phyloP scores from a whole-genome alignment of 2,888 invertebrate species.

The Lithophane leautieri region DNA sequence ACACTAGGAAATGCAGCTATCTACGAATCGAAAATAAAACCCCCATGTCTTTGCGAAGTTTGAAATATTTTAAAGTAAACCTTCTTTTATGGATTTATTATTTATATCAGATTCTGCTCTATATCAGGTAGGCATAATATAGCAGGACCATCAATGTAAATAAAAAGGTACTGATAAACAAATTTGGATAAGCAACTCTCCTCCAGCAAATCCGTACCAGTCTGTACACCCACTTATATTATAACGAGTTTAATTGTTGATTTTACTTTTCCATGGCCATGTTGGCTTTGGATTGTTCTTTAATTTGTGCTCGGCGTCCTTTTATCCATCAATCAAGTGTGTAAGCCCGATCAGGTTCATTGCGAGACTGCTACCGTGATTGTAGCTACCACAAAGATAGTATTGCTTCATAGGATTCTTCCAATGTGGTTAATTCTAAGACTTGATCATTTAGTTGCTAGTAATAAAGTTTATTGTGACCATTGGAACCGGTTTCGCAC shows the following conservation, averaged over 20 bases:
- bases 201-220: slow-evolving; percentile 38
- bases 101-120: neutral
- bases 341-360: slow-evolving; percentile 73
- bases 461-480: slow-evolving; percentile 62
- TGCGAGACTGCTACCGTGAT: slow-evolving; percentile 63
- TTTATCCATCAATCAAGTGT: slow-evolving; percentile 86
- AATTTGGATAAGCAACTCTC: slow-evolving; percentile 19
- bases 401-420: slow-evolving; percentile 64
- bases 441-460: slow-evolving; percentile 51
- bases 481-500: slow-evolving; percentile 59
- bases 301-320: slow-evolving; percentile 84
- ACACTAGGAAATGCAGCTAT: slow-evolving; percentile 20
- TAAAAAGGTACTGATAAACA: neutral
- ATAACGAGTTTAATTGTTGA: slow-evolving; percentile 79
- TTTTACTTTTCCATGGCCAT: slow-evolving; percentile 71
- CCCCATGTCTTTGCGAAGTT: neutral
- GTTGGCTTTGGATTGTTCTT: slow-evolving; percentile 76
- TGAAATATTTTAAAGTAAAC: neutral
- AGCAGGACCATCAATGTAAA: neutral
- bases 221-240: slow-evolving; percentile 62
- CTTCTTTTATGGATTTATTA: neutral
- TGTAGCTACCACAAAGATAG: slow-evolving; percentile 48
- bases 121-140: neutral
- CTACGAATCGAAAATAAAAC: slow-evolving; percentile 41
- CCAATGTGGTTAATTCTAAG: slow-evolving; percentile 65